Percentiles rank a stretch among this genome's conserved stretches.
Evolutionary conservation across 2,888 invertebrate genomes (phyloP).

Genomic region (Spicauda simplicius): DNA sequence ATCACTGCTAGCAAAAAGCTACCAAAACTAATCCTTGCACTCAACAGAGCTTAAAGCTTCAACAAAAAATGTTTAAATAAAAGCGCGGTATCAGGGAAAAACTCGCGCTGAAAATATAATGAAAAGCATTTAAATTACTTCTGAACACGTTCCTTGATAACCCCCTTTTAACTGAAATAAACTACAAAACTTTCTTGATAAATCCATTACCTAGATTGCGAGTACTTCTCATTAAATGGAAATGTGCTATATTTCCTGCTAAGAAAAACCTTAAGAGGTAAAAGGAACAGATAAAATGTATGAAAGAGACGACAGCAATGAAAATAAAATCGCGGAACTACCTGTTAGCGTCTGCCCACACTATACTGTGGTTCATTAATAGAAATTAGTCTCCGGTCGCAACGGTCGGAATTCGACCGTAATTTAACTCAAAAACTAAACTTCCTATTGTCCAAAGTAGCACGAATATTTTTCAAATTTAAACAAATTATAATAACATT

Average conservation of each 20-base stretch:
- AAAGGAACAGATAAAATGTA: constrained; percentile 4
- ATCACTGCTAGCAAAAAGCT: not conserved
- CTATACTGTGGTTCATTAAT: too few species aligned
- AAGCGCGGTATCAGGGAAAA: not conserved
- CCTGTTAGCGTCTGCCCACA: not conserved
- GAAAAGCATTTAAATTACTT: constrained; percentile 8
- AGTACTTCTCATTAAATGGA: constrained; percentile 18
- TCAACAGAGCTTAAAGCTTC: not conserved
- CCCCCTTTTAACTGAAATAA: constrained; percentile 9
- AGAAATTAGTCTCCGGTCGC: too few species aligned
- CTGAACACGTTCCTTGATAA: constrained; percentile 5
- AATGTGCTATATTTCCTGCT: constrained; percentile 8
- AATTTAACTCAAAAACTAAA: too few species aligned
- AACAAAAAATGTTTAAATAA: not conserved
- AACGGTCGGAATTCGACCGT: too few species aligned
- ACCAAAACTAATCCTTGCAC: not conserved
- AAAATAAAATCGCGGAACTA: not conserved
- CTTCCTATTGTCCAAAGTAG: too few species aligned
- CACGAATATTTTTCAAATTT: too few species aligned
- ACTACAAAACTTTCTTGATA: constrained; percentile 21
- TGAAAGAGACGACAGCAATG: not conserved
- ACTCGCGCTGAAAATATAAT: not conserved
- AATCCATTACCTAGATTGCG: constrained; percentile 29
- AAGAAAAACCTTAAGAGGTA: constrained; percentile 4
- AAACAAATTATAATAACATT: too few species aligned